These are phyloP conservation scores for Elmis aenea DNA, from an alignment of 2,888 invertebrate genomes.

Conservation along the genomic window DNA sequence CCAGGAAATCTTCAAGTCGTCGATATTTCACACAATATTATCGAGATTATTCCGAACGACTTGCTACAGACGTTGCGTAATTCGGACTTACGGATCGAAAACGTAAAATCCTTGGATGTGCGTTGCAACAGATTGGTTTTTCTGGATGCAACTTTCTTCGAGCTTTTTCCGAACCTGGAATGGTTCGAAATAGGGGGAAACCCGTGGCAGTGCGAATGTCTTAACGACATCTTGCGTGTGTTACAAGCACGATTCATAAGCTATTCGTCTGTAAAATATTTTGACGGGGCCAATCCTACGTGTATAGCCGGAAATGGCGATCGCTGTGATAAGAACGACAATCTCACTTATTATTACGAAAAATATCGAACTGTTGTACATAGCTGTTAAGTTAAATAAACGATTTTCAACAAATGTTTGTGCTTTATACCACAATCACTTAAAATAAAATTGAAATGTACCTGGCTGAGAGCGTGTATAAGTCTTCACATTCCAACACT, in stretches of 20 bases:
- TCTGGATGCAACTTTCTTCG: slow-evolving; percentile 23
- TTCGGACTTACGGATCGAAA: too few species aligned
- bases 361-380: background rate
- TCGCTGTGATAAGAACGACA: slow-evolving; percentile 4
- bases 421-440: too few species aligned
- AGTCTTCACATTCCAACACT: slow-evolving; percentile 48
- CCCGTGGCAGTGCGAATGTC: slow-evolving; percentile 28
- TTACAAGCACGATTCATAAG: slow-evolving; percentile 14
- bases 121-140: slow-evolving; percentile 25
- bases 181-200: slow-evolving; percentile 26
- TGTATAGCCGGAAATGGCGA: slow-evolving; percentile 17
- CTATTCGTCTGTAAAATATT: slow-evolving; percentile 17
- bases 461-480: slow-evolving; percentile 57
- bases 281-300: slow-evolving; percentile 22
- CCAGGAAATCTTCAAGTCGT: slow-evolving; percentile 19
- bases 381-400: background rate
- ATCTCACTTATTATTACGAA: slow-evolving; percentile 6
- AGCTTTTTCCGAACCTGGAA: slow-evolving; percentile 23
- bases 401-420: too few species aligned
- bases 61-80: slow-evolving; percentile 21
- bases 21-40: slow-evolving; percentile 26
- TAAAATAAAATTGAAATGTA: too few species aligned
- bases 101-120: slow-evolving; percentile 23
- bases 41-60: slow-evolving; percentile 17
- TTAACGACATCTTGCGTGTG: slow-evolving; percentile 18